phyloP scores from a whole-genome alignment of 2,888 invertebrate species.

The Piscicola geometra region DNA sequence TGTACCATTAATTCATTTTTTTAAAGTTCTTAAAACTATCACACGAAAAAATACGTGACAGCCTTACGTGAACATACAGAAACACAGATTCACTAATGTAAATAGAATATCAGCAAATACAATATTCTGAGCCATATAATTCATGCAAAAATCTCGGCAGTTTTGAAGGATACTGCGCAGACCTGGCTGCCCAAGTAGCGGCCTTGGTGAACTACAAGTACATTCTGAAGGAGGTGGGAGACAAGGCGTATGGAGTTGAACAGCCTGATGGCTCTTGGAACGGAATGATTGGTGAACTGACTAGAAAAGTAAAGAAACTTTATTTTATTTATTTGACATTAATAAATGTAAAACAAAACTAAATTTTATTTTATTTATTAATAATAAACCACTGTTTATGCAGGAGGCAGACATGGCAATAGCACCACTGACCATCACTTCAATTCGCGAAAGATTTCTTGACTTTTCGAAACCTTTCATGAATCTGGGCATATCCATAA shows the following conservation, averaged over 20 bases:
- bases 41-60: no score
- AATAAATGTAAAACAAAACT: neutral
- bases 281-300: slow-evolving; percentile 55
- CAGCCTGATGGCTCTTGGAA: slow-evolving; percentile 51
- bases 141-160: no score
- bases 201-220: slow-evolving; percentile 54
- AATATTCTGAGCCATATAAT: no score
- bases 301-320: slow-evolving; percentile 39
- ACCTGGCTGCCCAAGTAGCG: slow-evolving; percentile 54
- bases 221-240: slow-evolving; percentile 43
- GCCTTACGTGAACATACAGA: no score
- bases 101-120: no score
- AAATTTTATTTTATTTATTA: neutral
- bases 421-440: slow-evolving; percentile 87
- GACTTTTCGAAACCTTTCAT: slow-evolving; percentile 97
- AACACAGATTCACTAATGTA: no score
- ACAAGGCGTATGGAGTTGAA: slow-evolving; percentile 43
- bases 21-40: no score
- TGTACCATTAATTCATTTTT: no score
- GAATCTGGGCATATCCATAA: slow-evolving; percentile 88
- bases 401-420: slow-evolving; percentile 87
- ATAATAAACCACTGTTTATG: neutral
- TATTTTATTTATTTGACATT: neutral
- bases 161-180: slow-evolving; percentile 58
- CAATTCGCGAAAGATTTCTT: slow-evolving; percentile 84